Conservation (phyloP, 2,888 invertebrate genomes). For the Tetramorium bicarinatum region DNA sequence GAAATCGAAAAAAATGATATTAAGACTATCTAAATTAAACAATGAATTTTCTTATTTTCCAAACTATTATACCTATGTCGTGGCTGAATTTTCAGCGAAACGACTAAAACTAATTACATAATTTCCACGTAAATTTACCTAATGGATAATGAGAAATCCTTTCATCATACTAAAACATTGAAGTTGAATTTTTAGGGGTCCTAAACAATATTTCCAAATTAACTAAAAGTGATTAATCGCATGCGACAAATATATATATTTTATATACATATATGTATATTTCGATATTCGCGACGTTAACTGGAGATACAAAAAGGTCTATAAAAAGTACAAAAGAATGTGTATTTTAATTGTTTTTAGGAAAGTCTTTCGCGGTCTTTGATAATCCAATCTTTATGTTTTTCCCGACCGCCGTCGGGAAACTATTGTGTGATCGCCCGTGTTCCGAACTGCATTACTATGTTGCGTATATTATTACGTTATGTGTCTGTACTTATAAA, state of each 20-base stretch:
- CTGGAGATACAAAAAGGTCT: not conserved
- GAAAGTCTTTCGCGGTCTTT: not conserved
- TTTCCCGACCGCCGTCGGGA: not conserved
- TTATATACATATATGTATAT: not conserved
- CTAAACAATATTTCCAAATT: conserved; percentile 24
- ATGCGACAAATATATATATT: not conserved
- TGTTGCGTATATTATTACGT: conserved; percentile 47
- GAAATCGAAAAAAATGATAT: conserved; percentile 42
- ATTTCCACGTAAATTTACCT: not conserved
- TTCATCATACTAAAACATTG: not conserved
- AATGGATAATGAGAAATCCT: not conserved
- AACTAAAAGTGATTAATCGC: not conserved
- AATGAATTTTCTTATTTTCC: too few relatives aligned
- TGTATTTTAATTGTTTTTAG: conserved; percentile 1
- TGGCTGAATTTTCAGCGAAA: not conserved
- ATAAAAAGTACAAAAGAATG: conserved; percentile 29
- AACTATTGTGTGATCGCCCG: conserved; percentile 53
- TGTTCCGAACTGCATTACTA: conserved; percentile 67
- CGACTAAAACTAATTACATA: not conserved
- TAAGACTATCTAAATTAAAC: too few relatives aligned
- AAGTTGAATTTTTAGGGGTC: conserved; percentile 21
- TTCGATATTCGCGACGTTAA: conserved; percentile 4
- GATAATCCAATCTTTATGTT: not conserved
- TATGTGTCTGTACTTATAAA: conserved; percentile 65
- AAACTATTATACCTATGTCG: too few relatives aligned